These are phyloP conservation scores for Dasypogon diadema DNA, from an alignment of 2,888 invertebrate species.

Conservation along the genomic window DNA sequence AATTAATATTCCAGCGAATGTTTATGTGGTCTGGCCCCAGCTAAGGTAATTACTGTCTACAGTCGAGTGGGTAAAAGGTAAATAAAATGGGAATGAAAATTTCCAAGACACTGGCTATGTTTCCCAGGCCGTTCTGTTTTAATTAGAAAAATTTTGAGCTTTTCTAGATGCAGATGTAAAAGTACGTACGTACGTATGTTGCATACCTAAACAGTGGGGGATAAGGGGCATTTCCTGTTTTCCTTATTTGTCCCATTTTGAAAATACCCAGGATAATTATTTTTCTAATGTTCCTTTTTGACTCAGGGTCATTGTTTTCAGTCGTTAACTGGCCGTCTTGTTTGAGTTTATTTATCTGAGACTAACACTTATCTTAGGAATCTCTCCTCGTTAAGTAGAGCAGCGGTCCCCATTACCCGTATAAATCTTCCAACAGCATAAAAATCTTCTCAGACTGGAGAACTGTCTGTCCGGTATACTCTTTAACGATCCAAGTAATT, in stretches of 20 bases:
- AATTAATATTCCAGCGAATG: conserved; percentile 41
- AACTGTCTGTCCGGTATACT: not conserved
- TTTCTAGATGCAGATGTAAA: conserved; percentile 10
- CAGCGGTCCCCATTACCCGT: conserved; percentile 5
- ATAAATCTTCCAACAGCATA: conserved; percentile 18
- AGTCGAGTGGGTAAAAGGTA: not conserved
- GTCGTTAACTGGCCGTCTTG: not conserved
- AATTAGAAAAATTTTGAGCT: conserved; percentile 19
- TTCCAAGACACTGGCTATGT: conserved; percentile 25
- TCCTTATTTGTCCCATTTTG: not conserved
- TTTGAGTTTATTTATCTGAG: conserved; percentile 8
- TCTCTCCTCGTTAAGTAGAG: conserved; percentile 12
- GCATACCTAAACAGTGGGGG: not conserved
- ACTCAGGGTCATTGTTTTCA: not conserved
- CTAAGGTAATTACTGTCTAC: conserved; percentile 30
- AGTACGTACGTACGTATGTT: not conserved
- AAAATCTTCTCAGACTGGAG: not conserved
- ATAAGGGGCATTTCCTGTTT: not conserved
- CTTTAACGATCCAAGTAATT: not conserved
- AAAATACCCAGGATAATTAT: not conserved
- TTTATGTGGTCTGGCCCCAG: conserved; percentile 27
- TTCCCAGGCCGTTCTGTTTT: conserved; percentile 5
- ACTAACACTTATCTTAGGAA: conserved; percentile 17
- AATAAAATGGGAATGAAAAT: conserved; percentile 26
- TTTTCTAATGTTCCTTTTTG: conserved; percentile 12